These are phyloP conservation scores for Amitus sp. DNA, from an alignment of 2,888 invertebrate species.

Conservation along the genomic window DNA sequence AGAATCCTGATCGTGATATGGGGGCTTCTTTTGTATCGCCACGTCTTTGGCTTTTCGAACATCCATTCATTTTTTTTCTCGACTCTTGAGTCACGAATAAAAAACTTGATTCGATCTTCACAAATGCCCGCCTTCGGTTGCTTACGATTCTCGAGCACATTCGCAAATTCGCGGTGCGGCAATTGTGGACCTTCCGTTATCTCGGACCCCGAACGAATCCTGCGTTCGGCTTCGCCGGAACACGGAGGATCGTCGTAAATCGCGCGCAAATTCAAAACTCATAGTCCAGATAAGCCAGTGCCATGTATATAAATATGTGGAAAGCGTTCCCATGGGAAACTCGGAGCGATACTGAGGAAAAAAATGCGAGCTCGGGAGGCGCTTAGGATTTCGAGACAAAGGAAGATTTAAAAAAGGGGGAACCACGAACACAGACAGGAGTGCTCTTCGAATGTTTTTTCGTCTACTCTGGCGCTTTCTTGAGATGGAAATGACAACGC, in stretches of 20 bases:
- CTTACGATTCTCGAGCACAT: too few species aligned
- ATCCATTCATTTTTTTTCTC: background rate
- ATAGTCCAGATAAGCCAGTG: slow-evolving; percentile 47
- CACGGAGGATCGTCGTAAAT: slow-evolving; percentile 46
- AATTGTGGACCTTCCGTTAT: slow-evolving; percentile 23
- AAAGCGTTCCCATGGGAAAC: slow-evolving; percentile 56
- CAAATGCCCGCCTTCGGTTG: too few species aligned
- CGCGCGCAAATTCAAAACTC: slow-evolving; percentile 47
- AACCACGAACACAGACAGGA: slow-evolving; percentile 1
- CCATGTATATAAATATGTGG: slow-evolving; percentile 60
- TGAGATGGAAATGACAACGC: slow-evolving; percentile 39
- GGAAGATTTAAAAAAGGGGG: slow-evolving; percentile 19
- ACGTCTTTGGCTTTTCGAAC: background rate
- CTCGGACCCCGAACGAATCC: slow-evolving; percentile 12
- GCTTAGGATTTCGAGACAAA: slow-evolving; percentile 11
- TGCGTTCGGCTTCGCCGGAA: background rate
- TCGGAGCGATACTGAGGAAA: slow-evolving; percentile 27
- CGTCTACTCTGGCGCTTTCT: slow-evolving; percentile 23
- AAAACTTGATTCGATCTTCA: too few species aligned
- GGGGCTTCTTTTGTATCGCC: too few species aligned
- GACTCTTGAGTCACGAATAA: too few species aligned
- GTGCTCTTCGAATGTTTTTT: too few species aligned
- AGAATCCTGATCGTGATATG: too few species aligned
- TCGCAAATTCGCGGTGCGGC: too few species aligned
- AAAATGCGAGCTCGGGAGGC: slow-evolving; percentile 12